Conservation (phyloP, 2,113 vertebrate genomes). For the Pseudois nayaur region DNA sequence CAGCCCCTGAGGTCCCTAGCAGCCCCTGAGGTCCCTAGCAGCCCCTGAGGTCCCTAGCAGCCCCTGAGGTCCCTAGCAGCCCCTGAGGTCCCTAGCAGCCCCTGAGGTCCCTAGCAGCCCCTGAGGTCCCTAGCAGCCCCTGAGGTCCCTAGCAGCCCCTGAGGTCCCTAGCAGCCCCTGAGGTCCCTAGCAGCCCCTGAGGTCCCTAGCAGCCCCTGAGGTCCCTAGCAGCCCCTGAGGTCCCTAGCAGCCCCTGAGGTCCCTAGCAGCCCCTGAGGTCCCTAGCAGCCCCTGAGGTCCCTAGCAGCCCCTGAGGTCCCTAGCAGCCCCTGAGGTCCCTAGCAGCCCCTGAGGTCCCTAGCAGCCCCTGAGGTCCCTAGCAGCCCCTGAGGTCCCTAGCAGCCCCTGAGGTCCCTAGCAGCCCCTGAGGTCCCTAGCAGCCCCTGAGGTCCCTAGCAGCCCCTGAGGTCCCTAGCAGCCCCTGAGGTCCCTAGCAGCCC, state of each 20-base stretch:
- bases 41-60: no score
- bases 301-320: no score
- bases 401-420: not conserved
- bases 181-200: not conserved
- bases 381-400: no score
- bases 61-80: not conserved
- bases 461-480: no score
- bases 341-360: no score
- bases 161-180: not conserved
- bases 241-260: not conserved
- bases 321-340: not conserved
- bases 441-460: not conserved
- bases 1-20: no score
- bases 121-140: not conserved
- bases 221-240: not conserved
- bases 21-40: not conserved
- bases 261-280: no score
- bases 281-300: not conserved
- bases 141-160: not conserved
- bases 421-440: no score
- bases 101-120: not conserved
- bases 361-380: not conserved
- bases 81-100: no score
- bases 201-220: not conserved
- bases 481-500: not conserved